Percentiles rank a stretch among this genome's conserved stretches.
phyloP scores from a whole-genome alignment of 2,888 invertebrate species.

The Colostygia pectinataria region DNA sequence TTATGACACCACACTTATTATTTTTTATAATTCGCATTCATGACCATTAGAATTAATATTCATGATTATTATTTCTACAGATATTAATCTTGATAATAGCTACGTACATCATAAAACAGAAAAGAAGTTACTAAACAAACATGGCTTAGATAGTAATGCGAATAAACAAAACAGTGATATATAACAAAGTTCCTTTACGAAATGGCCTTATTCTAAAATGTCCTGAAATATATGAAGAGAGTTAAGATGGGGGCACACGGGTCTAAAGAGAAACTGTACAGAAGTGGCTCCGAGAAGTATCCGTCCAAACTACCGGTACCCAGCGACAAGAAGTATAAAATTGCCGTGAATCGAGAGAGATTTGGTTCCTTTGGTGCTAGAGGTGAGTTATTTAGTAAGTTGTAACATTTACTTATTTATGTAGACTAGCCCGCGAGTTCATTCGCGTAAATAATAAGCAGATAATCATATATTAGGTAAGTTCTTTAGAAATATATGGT shows the following conservation, averaged over 20 bases:
- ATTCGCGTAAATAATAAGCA: no score
- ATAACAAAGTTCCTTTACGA: slow-evolving; percentile 51
- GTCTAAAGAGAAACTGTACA: slow-evolving; percentile 88
- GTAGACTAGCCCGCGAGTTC: no score
- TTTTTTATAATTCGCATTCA: no score
- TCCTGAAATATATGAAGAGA: slow-evolving; percentile 63
- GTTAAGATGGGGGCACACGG: slow-evolving; percentile 89
- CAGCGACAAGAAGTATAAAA: slow-evolving; percentile 81
- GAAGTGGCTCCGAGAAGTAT: slow-evolving; percentile 85
- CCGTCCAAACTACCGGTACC: slow-evolving; percentile 81
- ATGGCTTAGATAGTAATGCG: slow-evolving; percentile 53
- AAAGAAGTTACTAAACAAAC: slow-evolving; percentile 34
- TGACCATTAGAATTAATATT: no score
- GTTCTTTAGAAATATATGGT: no score
- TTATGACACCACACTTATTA: slow-evolving; percentile 49
- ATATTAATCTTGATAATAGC: slow-evolving; percentile 38
- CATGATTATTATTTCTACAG: slow-evolving; percentile 27
- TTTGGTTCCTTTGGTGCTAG: slow-evolving; percentile 88
- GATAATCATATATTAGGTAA: no score
- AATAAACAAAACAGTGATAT: slow-evolving; percentile 43
- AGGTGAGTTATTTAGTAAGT: slow-evolving; percentile 65
- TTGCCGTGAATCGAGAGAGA: slow-evolving; percentile 85
- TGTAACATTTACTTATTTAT: background rate
- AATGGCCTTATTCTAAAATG: slow-evolving; percentile 49
- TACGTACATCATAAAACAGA: slow-evolving; percentile 39